phyloP scores from a whole-genome alignment of 2,113 vertebrate genomes.

The Campylomormyrus numenius region DNA sequence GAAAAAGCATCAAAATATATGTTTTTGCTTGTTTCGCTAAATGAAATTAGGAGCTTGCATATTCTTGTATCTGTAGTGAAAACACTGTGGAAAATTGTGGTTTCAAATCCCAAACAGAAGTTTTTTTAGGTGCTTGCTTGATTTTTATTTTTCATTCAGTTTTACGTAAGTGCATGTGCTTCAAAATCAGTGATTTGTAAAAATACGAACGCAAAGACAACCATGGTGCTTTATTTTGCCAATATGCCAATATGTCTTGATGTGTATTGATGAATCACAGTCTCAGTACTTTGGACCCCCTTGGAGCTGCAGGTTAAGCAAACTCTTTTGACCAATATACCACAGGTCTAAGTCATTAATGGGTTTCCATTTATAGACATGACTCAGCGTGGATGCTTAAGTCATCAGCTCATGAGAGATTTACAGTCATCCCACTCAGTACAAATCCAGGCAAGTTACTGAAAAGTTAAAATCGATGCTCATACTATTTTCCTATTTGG shows the following conservation, averaged over 20 bases:
- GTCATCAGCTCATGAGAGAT: neutral
- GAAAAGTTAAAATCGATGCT: neutral
- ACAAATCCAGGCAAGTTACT: neutral
- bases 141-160: neutral
- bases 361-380: neutral
- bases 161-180: neutral
- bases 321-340: neutral
- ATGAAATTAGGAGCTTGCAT: neutral
- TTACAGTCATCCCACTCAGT: neutral
- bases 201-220: neutral
- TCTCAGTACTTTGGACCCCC: neutral
- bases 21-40: neutral
- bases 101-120: neutral
- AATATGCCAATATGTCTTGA: neutral
- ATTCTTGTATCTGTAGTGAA: neutral
- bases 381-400: neutral
- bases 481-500: too few relatives aligned
- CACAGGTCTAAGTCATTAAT: neutral
- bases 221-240: neutral
- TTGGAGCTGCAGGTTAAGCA: neutral
- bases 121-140: neutral
- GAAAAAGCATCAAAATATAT: neutral
- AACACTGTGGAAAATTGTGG: neutral
- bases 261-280: neutral
- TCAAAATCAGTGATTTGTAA: neutral